A percentile compares a stretch with the other conserved stretches of the same genome.
phyloP scores from a whole-genome alignment of 2,888 invertebrate species.

The Ptilodon capucinus region DNA sequence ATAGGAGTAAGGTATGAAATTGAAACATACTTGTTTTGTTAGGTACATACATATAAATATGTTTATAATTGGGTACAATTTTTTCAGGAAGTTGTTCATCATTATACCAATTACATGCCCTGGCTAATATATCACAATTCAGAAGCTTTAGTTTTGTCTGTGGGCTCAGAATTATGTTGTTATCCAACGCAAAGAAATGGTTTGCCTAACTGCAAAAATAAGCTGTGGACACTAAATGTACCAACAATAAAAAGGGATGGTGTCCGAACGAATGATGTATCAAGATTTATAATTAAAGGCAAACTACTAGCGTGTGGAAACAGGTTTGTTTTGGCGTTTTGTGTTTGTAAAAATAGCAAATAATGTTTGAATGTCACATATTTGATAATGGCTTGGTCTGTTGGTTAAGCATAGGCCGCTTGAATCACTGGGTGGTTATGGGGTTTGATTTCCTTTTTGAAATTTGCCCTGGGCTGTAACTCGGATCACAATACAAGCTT shows the following conservation, averaged over 20 bases:
- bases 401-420: no score
- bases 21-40: not conserved
- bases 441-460: no score
- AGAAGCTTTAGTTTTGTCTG: conserved; percentile 50
- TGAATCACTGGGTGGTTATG: no score
- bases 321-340: conserved; percentile 66
- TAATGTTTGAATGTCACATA: no score
- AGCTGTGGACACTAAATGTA: conserved; percentile 56
- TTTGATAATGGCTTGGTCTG: no score
- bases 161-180: conserved; percentile 59
- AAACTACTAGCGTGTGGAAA: conserved; percentile 66
- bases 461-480: no score
- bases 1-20: conserved; percentile 37
- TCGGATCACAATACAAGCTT: no score
- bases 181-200: conserved; percentile 49
- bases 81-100: conserved; percentile 57
- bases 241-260: conserved; percentile 59
- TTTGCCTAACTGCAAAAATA: conserved; percentile 37
- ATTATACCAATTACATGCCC: conserved; percentile 67
- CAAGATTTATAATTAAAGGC: conserved; percentile 63
- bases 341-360: no score
- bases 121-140: conserved; percentile 60
- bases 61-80: not conserved
- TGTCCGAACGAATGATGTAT: conserved; percentile 71
- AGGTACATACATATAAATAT: not conserved